phyloP scores from a whole-genome alignment of 1,140 invertebrate species.

The Drosophila albomicans region DNA sequence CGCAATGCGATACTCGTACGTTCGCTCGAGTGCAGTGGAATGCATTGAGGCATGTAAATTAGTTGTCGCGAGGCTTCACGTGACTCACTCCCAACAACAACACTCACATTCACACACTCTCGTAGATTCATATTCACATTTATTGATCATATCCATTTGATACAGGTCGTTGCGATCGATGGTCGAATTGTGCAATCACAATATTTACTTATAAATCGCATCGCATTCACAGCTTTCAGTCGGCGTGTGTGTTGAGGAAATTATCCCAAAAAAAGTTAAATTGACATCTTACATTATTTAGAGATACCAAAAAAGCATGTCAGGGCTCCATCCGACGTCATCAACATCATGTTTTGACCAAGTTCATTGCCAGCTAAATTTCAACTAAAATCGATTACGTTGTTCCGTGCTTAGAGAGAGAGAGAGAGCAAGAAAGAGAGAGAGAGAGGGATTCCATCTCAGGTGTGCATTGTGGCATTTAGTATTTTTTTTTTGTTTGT shows the following conservation, averaged over 20 bases:
- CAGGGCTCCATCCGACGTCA: conserved; percentile 37
- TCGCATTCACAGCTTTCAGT: background rate
- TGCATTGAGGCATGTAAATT: conserved; percentile 78
- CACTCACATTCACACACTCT: background rate
- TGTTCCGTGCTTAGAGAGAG: conserved; percentile 27
- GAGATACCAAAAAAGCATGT: conserved; percentile 55
- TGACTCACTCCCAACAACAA: conserved; percentile 48
- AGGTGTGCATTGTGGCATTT: background rate
- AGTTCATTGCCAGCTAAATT: conserved; percentile 61
- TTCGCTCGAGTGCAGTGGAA: conserved; percentile 53
- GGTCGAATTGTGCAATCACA: conserved; percentile 46
- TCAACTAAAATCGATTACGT: background rate
- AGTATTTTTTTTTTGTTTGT: background rate
- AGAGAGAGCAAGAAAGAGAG: too few relatives aligned
- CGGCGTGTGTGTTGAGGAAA: conserved; percentile 41
- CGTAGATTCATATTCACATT: conserved; percentile 4
- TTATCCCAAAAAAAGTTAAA: background rate
- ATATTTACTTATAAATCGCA: conserved; percentile 11
- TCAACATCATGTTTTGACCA: conserved; percentile 26
- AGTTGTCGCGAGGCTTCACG: conserved; percentile 71
- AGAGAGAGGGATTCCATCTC: too few relatives aligned
- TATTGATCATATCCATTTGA: conserved; percentile 48
- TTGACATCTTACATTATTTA: conserved; percentile 46
- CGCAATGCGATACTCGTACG: conserved; percentile 14
- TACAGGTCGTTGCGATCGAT: conserved; percentile 45